Evolutionary conservation across 1,140 invertebrate species (phyloP).

Genomic region (Hyles euphorbiae): DNA sequence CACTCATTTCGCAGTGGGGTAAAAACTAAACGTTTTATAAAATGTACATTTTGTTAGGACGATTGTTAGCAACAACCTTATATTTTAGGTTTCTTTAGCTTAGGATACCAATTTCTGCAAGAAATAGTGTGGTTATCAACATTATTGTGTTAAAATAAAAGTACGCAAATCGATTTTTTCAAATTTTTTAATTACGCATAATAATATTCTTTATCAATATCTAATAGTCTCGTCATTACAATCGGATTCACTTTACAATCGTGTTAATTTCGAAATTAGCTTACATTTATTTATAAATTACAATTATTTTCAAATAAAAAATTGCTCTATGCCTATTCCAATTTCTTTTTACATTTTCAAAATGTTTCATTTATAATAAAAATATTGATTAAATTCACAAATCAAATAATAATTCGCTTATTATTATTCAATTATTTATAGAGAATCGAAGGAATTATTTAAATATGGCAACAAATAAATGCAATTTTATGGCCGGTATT

Average conservation of each 20-base stretch:
- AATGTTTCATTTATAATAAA: not conserved
- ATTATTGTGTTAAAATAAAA: not conserved
- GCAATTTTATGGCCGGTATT: constrained; percentile 7
- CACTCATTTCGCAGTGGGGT: no score
- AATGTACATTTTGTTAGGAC: no score
- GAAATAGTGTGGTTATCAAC: no score
- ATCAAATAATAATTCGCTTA: not conserved
- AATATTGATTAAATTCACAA: constrained; percentile 1
- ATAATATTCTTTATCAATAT: constrained; percentile 30
- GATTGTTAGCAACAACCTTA: no score
- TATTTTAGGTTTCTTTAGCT: no score
- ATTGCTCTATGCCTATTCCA: not conserved
- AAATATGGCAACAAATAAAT: constrained; percentile 26
- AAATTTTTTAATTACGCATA: constrained; percentile 34
- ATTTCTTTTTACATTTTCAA: not conserved
- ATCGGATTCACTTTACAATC: constrained; percentile 31
- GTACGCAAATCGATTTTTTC: not conserved
- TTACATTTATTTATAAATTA: constrained; percentile 17
- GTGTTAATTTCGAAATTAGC: constrained; percentile 20
- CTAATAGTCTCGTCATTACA: constrained; percentile 34
- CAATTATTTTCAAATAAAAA: constrained; percentile 6
- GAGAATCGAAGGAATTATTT: not conserved
- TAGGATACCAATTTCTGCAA: no score
- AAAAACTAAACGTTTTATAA: no score
- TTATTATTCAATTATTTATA: no score